Evolutionary conservation across 2,797 vertebrate species (phyloP).

Genomic region (Galagoides demidoff): DNA sequence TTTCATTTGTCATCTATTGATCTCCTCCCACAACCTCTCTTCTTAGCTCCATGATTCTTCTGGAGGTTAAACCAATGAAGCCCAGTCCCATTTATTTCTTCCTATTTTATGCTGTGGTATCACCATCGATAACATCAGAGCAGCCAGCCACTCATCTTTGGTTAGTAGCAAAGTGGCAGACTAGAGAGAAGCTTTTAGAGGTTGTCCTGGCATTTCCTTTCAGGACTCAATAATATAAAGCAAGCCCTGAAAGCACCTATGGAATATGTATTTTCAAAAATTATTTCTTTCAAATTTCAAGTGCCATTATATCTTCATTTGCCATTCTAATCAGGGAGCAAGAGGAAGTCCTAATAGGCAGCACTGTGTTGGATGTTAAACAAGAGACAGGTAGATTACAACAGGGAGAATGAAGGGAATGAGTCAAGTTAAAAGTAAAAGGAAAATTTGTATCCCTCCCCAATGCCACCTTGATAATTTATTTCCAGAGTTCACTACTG

Average conservation of each 20-base stretch:
- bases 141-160: slow-evolving; percentile 67
- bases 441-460: neutral
- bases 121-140: slow-evolving; percentile 75
- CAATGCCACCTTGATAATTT: neutral
- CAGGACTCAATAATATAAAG: slow-evolving; percentile 7
- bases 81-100: slow-evolving; percentile 77
- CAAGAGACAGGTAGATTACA: neutral
- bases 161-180: slow-evolving; percentile 56
- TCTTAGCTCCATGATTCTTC: slow-evolving; percentile 77
- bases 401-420: neutral
- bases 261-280: slow-evolving; percentile 15
- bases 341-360: neutral
- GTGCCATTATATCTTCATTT: neutral
- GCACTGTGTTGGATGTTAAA: neutral
- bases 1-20: slow-evolving; percentile 84
- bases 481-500: neutral
- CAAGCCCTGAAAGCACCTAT: slow-evolving; percentile 29
- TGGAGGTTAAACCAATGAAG: slow-evolving; percentile 80
- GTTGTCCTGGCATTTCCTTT: slow-evolving; percentile 32
- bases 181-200: slow-evolving; percentile 45
- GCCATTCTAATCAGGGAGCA: neutral
- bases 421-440: neutral
- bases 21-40: slow-evolving; percentile 76
- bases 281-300: slow-evolving; percentile 2
- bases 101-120: slow-evolving; percentile 72